A percentile compares a stretch with the other conserved stretches of the same genome.
Conservation (phyloP, 2,113 vertebrate species). For the Deroptyus accipitrinus region DNA sequence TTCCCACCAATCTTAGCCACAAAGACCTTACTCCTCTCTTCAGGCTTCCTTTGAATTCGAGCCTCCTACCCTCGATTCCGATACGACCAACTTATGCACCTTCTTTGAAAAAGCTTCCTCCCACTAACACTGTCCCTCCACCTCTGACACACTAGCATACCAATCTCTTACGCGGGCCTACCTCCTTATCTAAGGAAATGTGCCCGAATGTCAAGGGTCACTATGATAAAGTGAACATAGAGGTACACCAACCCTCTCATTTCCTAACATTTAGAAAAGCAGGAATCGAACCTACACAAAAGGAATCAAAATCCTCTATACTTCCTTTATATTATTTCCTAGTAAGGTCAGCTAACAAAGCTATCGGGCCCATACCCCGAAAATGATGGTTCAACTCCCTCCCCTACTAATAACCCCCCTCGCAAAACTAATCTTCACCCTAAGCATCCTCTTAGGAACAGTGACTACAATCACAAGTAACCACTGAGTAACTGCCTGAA, state of each 20-base stretch:
- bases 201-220: neutral
- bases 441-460: too few species aligned
- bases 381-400: too few species aligned
- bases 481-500: too few species aligned
- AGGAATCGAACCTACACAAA: neutral
- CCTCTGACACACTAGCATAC: accelerated
- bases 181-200: too few species aligned
- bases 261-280: conserved; percentile 43
- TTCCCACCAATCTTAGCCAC: too few species aligned
- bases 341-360: conserved; percentile 46
- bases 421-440: too few species aligned
- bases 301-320: conserved; percentile 48
- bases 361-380: too few species aligned
- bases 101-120: accelerated
- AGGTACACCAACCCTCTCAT: neutral
- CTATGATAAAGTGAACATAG: neutral
- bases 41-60: accelerated
- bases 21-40: accelerated
- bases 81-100: accelerated
- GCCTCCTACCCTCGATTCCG: neutral
- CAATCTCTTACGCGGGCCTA: accelerated
- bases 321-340: conserved; percentile 56
- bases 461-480: too few species aligned
- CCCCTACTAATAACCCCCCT: too few species aligned
- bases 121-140: accelerated